These are phyloP conservation scores for Crenichthys baileyi DNA, from an alignment of 2,797 vertebrate species.

Conservation along the genomic window DNA sequence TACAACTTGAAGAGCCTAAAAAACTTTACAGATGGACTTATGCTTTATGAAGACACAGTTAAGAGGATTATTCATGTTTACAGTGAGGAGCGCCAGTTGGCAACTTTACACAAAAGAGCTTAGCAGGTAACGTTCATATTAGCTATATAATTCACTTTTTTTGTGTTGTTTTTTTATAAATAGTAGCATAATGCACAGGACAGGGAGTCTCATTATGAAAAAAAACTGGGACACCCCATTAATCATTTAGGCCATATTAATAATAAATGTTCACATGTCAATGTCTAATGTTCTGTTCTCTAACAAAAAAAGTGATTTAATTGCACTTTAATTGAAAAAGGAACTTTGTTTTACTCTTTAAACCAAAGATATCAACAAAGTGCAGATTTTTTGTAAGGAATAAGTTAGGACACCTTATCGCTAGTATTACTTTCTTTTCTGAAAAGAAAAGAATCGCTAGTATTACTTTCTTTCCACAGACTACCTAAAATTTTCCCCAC, in stretches of 20 bases:
- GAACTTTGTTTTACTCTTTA: neutral
- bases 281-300: neutral
- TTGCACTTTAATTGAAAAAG: neutral
- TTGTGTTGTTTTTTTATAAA: neutral
- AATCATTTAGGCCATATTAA: neutral
- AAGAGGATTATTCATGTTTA: conserved; percentile 12
- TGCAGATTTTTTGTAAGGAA: neutral
- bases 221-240: neutral
- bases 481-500: neutral
- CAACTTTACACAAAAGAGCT: conserved; percentile 27
- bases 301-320: neutral
- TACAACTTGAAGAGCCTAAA: conserved; percentile 24
- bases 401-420: neutral
- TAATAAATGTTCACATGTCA: neutral
- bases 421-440: neutral
- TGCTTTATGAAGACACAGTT: conserved; percentile 7
- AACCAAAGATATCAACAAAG: neutral
- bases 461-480: too few relatives aligned
- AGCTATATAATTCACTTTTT: conserved; percentile 19
- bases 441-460: too few relatives aligned
- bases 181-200: neutral
- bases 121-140: conserved; percentile 17
- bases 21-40: conserved; percentile 29
- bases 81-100: conserved; percentile 37
- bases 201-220: neutral